Conservation (phyloP, 1,140 invertebrate species). For the Drosophila rufa region DNA sequence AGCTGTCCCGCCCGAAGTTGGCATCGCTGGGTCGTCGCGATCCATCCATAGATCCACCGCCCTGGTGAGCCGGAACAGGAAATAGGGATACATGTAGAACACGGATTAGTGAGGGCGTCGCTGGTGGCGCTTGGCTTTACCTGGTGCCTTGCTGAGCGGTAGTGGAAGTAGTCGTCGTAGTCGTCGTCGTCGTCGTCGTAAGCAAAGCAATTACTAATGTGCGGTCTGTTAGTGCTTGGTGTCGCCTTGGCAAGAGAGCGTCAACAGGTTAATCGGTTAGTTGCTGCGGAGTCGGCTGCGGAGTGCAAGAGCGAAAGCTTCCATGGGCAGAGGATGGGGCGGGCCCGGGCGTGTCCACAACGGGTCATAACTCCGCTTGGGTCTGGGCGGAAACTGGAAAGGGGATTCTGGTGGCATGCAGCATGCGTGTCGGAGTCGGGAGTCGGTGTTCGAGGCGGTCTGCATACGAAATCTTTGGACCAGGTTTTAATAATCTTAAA, state of each 20-base stretch:
- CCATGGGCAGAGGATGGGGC: slow-evolving; percentile 11
- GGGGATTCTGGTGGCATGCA: slow-evolving; percentile 5
- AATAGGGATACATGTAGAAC: background rate
- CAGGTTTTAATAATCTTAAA: background rate
- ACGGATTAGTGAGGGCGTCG: background rate
- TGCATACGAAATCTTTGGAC: background rate
- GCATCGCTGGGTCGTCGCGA: slow-evolving; percentile 76
- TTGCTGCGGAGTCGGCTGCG: slow-evolving; percentile 25
- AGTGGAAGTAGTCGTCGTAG: slow-evolving; percentile 64
- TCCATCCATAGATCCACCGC: slow-evolving; percentile 73
- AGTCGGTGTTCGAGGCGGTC: background rate
- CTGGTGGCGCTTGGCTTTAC: slow-evolving; percentile 44
- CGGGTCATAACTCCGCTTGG: slow-evolving; percentile 38
- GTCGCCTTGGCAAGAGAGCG: slow-evolving; percentile 77
- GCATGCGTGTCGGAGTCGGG: slow-evolving; percentile 1
- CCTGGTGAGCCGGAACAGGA: slow-evolving; percentile 44
- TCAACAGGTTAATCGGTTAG: slow-evolving; percentile 68
- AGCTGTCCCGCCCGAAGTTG: slow-evolving; percentile 77
- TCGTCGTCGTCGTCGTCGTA: slow-evolving; percentile 66
- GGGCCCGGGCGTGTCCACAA: slow-evolving; percentile 16
- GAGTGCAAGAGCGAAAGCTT: slow-evolving; percentile 34
- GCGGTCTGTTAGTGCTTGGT: slow-evolving; percentile 75
- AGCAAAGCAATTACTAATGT: slow-evolving; percentile 83
- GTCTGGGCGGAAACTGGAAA: slow-evolving; percentile 14
- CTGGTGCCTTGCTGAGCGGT: slow-evolving; percentile 57